Evolutionary conservation across 2,113 vertebrate species (phyloP), one percentile per base, ranked within the genome.

Genomic region (Melierax canorus): DNA sequence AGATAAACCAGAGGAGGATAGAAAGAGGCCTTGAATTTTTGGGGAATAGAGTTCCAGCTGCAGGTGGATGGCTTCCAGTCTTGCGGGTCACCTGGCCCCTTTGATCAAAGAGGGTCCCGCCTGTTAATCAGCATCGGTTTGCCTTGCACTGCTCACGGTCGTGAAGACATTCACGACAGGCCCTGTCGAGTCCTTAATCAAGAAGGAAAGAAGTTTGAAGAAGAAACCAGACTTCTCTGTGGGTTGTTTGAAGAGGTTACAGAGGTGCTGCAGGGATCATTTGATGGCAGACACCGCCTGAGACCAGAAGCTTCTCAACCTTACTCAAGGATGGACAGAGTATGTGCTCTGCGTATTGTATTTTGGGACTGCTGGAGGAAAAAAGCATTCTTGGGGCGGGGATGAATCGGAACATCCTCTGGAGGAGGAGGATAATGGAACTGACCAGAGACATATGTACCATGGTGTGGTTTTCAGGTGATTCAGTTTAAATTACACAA

Each of bases 11-110:
- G 89, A 94, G 95, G 92, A 98, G 92, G 94, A 86, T 93, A 67
- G 92, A 95, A 91, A 86, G 82, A 94, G 96, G 94, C 98, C 97
- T 99, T 98, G 98, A 98, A 98, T 98, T 98, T 98, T 98, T 88
- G 98, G 97, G 98, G 95, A 96, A 97, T 94, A 97, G 97, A 77
- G 96, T 97, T 90, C 95, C 86, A 91, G 90, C 97, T 97, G 96
- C 98, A 96, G 97, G 95, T 96, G 96, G 97, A 97, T 96, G 97
- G 76, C 95, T 97, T 98, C 98, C 97, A 90, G 94, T 95, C 94
- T 90, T 82, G 95, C 32, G 63, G 96, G 97, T 97, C 96, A 67
- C 43, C 48, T 77, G 97, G 76, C 84, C 83, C 87, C 71, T 96
- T 96, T 95, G 97, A 78, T 60, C 36, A 30, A 46, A 84, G 69